Evolutionary conservation across 2,797 vertebrate species (phyloP), one percentile per base, ranked within the genome.

Genomic region (Enteromius paludinosus): DNA sequence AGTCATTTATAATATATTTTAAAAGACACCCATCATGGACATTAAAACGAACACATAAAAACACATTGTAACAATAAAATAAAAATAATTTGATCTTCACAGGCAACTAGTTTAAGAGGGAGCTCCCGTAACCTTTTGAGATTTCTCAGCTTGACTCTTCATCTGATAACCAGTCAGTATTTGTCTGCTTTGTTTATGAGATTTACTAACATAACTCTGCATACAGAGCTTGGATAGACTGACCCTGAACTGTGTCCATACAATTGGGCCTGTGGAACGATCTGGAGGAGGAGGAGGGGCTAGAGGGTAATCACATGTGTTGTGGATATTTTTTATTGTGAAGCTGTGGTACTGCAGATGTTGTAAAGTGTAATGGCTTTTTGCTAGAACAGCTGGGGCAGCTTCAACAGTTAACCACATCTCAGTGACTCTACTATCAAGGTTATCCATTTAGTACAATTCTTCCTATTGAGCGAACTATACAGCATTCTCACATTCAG

Each of bases 331-430:
- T 93, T 94, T 93, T 93, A 93, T 92, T 92, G 92, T 88, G 91
- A 90, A 90, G 91, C 91, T 87, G 87, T 87, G 89, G 65, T 66
- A 62, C 92, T 43, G 8, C 78, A 92, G 89, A 91, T 85, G 87
- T 89, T 91, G 93, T 91, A 90, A 86, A 89, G 88, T 85, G 93
- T 95, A 92, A 95, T 94, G 93, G 93, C 90, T 91, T 94, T 88
- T 89, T 83, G 90, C 85, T 87, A 90, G 90, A 92, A 92, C 92
- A 94, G 93, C 94, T 95, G 94, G 93, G 90, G 91, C 90, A 86
- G 87, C 87, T 90, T 91, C 87, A 92, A 91, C 89, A 88, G 90
- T 92, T 92, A 90, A 92, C 92, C 86, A 86, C 65, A 85, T 88
- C 84, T 91, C 84, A 87, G 70, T 81, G 83, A 87, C 71, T 30